Conservation (phyloP, 1,140 invertebrate species). For the Anadara kagoshimensis region DNA sequence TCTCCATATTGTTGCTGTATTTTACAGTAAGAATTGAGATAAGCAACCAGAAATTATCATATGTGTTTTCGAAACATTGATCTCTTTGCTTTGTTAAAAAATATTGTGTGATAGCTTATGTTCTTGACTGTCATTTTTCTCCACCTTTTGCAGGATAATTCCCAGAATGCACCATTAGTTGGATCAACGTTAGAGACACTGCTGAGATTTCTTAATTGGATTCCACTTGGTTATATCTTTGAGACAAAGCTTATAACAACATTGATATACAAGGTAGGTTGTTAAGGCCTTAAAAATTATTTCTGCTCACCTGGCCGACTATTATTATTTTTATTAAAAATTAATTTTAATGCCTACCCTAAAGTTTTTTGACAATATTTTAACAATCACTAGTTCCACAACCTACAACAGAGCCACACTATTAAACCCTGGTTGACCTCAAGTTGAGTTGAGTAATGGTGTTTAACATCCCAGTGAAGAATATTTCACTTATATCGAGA, state of each 20-base stretch:
- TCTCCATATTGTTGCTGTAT: no score
- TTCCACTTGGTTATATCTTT: constrained; percentile 99
- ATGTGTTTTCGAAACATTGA: no score
- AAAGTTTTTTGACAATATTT: background rate
- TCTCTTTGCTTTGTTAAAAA: no score
- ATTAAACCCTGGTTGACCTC: no score
- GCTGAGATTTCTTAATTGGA: constrained; percentile 98
- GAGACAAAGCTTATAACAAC: constrained; percentile 98
- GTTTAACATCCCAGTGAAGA: no score
- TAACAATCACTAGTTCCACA: background rate
- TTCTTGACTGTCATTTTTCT: background rate
- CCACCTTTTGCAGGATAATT: constrained; percentile 84
- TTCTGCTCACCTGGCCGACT: constrained; percentile 1
- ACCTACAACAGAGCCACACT: no score
- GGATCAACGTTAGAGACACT: constrained; percentile 96
- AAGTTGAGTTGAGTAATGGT: no score
- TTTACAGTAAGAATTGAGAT: no score
- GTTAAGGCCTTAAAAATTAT: constrained; percentile 8
- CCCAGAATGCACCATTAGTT: constrained; percentile 95
- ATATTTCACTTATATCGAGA: no score
- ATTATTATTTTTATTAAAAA: no score
- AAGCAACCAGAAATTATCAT: no score
- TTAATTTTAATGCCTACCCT: background rate
- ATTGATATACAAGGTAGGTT: constrained; percentile 89
- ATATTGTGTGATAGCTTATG: background rate